Conservation (phyloP, 2,797 vertebrate species). For the Euthynnus affinis region DNA sequence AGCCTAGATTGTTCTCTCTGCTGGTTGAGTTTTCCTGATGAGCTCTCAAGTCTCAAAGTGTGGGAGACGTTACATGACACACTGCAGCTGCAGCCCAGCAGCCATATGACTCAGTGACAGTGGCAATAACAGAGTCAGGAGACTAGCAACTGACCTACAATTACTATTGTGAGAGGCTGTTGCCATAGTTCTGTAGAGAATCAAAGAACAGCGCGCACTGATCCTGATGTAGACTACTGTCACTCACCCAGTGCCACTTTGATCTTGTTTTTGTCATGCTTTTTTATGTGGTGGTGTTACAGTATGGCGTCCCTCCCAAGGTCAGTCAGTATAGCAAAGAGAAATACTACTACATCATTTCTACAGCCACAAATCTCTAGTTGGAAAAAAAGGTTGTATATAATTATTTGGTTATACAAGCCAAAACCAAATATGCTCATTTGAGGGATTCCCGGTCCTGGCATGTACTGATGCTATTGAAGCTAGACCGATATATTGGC, state of each 20-base stretch:
- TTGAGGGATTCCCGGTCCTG: too few species aligned
- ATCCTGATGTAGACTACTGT: slow-evolving; percentile 34
- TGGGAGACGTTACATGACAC: slow-evolving; percentile 12
- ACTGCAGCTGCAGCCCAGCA: slow-evolving; percentile 29
- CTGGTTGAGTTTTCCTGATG: slow-evolving; percentile 19
- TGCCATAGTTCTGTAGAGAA: slow-evolving; percentile 60
- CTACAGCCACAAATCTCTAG: background rate
- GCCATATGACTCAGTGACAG: slow-evolving; percentile 47
- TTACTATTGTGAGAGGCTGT: slow-evolving; percentile 55
- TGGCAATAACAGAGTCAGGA: slow-evolving; percentile 56
- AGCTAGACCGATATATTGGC: too few species aligned
- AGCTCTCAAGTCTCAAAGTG: slow-evolving; percentile 17
- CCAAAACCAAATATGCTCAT: too few species aligned
- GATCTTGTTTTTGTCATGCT: slow-evolving; percentile 21
- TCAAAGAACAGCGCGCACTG: slow-evolving; percentile 24
- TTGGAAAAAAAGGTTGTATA: background rate
- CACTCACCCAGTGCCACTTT: slow-evolving; percentile 27
- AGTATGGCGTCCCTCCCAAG: background rate
- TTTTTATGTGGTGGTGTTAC: slow-evolving; percentile 15
- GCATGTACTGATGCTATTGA: too few species aligned
- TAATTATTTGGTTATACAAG: background rate
- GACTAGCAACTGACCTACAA: slow-evolving; percentile 49
- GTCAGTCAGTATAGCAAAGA: background rate
- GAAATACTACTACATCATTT: background rate
- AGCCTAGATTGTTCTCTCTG: background rate